Conservation (phyloP, 2,888 invertebrate species). For the Aelia acuminata region DNA sequence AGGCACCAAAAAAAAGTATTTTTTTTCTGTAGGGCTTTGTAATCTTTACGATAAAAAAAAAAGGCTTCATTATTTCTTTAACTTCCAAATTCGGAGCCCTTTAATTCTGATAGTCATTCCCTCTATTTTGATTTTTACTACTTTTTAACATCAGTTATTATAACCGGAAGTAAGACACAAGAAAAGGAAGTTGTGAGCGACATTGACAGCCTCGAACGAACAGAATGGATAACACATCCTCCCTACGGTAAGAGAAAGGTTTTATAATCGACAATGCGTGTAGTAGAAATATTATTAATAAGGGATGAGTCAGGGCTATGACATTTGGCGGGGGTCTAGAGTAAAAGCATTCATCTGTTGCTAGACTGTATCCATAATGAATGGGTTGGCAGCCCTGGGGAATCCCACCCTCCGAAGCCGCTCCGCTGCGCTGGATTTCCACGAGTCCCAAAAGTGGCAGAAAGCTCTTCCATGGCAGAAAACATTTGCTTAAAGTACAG, state of each 20-base stretch:
- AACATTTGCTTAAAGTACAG: neutral
- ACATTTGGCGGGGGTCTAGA: slow-evolving; percentile 62
- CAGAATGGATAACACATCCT: neutral
- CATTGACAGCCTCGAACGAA: neutral
- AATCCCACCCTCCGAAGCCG: neutral
- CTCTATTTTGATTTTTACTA: neutral
- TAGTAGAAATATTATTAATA: slow-evolving; percentile 59
- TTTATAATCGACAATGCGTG: slow-evolving; percentile 56
- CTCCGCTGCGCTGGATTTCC: neutral
- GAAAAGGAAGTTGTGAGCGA: neutral
- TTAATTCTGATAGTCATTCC: no score
- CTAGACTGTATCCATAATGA: slow-evolving; percentile 64
- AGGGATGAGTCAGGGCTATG: slow-evolving; percentile 62
- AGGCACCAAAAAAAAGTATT: no score
- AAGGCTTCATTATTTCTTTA: no score
- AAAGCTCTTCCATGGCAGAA: neutral
- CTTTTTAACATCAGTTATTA: neutral
- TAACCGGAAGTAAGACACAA: neutral
- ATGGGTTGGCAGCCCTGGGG: slow-evolving; percentile 68
- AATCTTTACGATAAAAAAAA: no score
- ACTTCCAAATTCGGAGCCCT: no score
- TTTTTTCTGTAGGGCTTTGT: no score
- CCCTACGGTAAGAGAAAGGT: slow-evolving; percentile 17
- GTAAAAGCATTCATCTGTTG: slow-evolving; percentile 66
- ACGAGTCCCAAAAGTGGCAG: slow-evolving; percentile 10